phyloP scores from a whole-genome alignment of 2,797 vertebrate genomes.

The Ctenopoma multispine region DNA sequence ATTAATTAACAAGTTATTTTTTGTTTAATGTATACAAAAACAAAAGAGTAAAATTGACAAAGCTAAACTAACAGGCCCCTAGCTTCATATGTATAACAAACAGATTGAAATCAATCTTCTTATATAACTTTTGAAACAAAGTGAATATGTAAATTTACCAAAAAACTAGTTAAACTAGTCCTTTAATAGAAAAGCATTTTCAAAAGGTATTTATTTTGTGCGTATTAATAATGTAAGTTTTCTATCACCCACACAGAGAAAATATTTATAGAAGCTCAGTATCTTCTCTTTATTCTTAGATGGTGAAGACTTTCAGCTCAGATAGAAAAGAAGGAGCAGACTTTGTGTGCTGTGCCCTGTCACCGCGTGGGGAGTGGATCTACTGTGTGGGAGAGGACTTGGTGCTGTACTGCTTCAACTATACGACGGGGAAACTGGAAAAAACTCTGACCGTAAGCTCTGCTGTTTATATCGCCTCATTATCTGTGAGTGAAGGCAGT shows the following conservation, averaged over 20 bases:
- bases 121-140: too few relatives aligned
- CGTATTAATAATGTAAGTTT: not conserved
- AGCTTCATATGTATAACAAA: too few relatives aligned
- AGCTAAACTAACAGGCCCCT: too few relatives aligned
- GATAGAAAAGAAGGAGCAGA: slow-evolving; percentile 92
- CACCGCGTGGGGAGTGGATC: slow-evolving; percentile 97
- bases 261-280: not conserved
- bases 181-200: too few relatives aligned
- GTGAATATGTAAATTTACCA: too few relatives aligned
- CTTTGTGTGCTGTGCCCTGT: slow-evolving; percentile 96
- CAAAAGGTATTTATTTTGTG: too few relatives aligned
- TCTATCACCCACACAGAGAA: not conserved
- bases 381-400: slow-evolving; percentile 98
- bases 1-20: too few relatives aligned
- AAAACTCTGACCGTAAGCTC: slow-evolving; percentile 95
- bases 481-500: slow-evolving; percentile 15
- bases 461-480: slow-evolving; percentile 24
- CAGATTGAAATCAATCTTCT: too few relatives aligned
- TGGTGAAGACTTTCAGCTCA: slow-evolving; percentile 95
- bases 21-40: too few relatives aligned
- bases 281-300: slow-evolving; percentile 70
- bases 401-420: slow-evolving; percentile 97
- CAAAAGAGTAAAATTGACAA: too few relatives aligned
- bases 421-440: slow-evolving; percentile 93
- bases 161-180: too few relatives aligned